Conservation (phyloP, 2,113 vertebrate species). For the Sphaerodactylus townsendi region DNA sequence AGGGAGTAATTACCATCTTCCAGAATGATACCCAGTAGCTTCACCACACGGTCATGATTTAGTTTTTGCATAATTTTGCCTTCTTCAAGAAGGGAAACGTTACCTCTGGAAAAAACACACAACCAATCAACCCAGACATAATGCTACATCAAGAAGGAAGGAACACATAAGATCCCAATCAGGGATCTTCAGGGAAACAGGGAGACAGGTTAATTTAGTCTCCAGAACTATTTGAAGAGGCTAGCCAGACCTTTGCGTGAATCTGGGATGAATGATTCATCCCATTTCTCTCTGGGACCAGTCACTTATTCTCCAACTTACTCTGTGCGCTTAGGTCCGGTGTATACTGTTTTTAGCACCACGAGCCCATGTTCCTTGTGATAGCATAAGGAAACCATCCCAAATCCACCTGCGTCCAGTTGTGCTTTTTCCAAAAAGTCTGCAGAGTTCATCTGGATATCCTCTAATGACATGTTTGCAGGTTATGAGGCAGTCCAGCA, state of each 20-base stretch:
- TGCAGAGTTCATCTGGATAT: constrained; percentile 80
- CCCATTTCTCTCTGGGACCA: too few relatives aligned
- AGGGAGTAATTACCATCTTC: constrained; percentile 90
- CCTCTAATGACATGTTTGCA: constrained; percentile 73
- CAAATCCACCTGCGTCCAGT: constrained; percentile 89
- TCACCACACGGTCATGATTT: constrained; percentile 87
- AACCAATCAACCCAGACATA: neutral
- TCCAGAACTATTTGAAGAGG: neutral
- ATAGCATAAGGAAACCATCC: constrained; percentile 87
- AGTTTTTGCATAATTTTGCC: constrained; percentile 89
- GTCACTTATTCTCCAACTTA: constrained; percentile 81
- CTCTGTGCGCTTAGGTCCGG: constrained; percentile 82
- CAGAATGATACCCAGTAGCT: constrained; percentile 88
- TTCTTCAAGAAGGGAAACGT: constrained; percentile 85
- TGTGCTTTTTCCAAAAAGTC: constrained; percentile 79
- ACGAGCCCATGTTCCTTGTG: constrained; percentile 87
- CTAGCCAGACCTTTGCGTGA: neutral
- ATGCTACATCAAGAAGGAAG: neutral
- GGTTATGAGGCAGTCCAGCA: constrained; percentile 28
- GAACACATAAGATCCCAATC: neutral
- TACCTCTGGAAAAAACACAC: constrained; percentile 72
- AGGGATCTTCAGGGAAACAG: neutral
- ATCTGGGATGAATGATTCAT: too few relatives aligned
- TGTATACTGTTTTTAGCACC: constrained; percentile 91
- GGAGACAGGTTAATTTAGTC: neutral